These are phyloP conservation scores for Timandra comae DNA, from an alignment of 2,888 invertebrate species.

Conservation along the genomic window DNA sequence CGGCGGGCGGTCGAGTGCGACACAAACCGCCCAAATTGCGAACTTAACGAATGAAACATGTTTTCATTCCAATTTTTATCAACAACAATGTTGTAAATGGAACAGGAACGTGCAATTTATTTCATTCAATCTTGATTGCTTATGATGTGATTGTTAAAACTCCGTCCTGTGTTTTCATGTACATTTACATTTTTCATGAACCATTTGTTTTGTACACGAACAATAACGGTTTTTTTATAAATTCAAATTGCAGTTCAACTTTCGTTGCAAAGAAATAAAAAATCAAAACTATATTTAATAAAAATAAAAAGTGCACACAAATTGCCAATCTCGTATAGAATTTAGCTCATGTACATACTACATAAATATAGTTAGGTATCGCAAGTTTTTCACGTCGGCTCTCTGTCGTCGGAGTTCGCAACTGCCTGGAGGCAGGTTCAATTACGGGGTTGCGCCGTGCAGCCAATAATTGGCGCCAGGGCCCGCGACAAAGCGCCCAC, in stretches of 20 bases:
- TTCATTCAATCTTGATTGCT: conserved; percentile 64
- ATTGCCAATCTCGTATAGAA: too few species aligned
- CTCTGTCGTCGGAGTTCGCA: conserved; percentile 27
- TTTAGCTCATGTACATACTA: too few species aligned
- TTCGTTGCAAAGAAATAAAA: too few species aligned
- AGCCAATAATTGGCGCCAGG: conserved; percentile 70
- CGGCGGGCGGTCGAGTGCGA: conserved; percentile 18
- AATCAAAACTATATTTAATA: too few species aligned
- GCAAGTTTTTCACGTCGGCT: conserved; percentile 37
- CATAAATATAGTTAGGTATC: conserved; percentile 1
- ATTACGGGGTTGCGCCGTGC: conserved; percentile 55
- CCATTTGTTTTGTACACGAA: conserved; percentile 1
- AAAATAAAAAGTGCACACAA: too few species aligned
- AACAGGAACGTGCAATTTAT: conserved; percentile 54
- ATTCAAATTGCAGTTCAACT: too few species aligned
- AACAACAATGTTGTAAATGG: conserved; percentile 57
- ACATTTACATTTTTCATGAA: conserved; percentile 2
- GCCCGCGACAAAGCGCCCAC: conserved; percentile 72
- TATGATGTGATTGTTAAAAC: conserved; percentile 65
- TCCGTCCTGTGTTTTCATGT: conserved; percentile 17
- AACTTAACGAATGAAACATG: conserved; percentile 43
- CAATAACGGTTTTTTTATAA: too few species aligned
- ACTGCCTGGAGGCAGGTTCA: conserved; percentile 56
- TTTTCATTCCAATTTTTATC: conserved; percentile 53
- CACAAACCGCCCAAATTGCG: conserved; percentile 59